phyloP scores from a whole-genome alignment of 64 coral and sea anemone genomes.

The Montipora foliosa region DNA sequence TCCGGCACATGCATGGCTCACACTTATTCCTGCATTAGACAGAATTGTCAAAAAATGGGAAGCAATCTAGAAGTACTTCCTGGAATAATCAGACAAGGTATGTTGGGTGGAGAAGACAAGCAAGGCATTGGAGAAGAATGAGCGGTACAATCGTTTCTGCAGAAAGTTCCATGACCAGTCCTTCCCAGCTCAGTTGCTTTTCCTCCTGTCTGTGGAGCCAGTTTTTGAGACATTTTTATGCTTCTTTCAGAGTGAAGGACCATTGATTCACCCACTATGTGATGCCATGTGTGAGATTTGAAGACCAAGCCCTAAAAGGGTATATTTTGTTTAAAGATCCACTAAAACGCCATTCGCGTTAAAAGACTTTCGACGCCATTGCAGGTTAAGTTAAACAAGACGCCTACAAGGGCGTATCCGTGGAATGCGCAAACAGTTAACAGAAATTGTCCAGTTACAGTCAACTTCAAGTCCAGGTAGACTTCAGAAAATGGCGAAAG shows the following conservation, averaged over 20 bases:
- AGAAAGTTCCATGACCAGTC: background rate
- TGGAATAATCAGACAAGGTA: slow-evolving; percentile 16
- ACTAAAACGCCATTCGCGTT: too few relatives aligned
- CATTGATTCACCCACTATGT: slow-evolving; percentile 71
- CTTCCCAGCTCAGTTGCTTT: slow-evolving; percentile 39
- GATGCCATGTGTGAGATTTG: slow-evolving; percentile 56
- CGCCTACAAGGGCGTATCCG: too few relatives aligned
- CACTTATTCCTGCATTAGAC: slow-evolving; percentile 51
- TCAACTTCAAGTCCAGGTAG: too few relatives aligned
- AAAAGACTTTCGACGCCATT: too few relatives aligned
- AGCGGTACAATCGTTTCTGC: slow-evolving; percentile 47
- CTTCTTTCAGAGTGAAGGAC: slow-evolving; percentile 73
- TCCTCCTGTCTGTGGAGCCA: slow-evolving; percentile 52
- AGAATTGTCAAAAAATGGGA: slow-evolving; percentile 67
- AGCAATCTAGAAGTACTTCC: slow-evolving; percentile 45
- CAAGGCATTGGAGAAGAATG: slow-evolving; percentile 45
- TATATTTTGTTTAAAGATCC: too few relatives aligned
- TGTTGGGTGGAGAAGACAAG: background rate
- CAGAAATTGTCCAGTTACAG: too few relatives aligned
- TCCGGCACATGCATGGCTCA: slow-evolving; percentile 22
- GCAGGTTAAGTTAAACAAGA: too few relatives aligned
- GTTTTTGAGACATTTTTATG: slow-evolving; percentile 58
- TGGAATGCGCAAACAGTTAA: too few relatives aligned
- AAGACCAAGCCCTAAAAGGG: slow-evolving; percentile 29
- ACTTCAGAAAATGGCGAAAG: too few relatives aligned